These are phyloP conservation scores for Myiotriccus ornatus DNA, from an alignment of 2,797 vertebrate genomes.

Conservation along the genomic window DNA sequence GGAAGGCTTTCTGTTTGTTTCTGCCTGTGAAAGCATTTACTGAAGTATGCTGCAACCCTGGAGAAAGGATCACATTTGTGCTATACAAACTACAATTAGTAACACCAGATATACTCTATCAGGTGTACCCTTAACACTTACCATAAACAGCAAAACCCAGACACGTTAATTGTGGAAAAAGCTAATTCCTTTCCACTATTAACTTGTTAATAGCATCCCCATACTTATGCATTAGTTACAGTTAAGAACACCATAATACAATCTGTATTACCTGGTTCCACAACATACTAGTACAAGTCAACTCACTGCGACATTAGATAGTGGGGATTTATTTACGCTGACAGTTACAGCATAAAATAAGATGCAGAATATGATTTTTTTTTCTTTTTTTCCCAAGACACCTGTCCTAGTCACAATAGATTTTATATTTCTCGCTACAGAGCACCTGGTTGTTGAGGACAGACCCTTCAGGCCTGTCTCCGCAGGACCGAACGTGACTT, in stretches of 20 bases:
- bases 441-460: slow-evolving; percentile 82
- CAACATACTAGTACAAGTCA: slow-evolving; percentile 72
- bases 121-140: slow-evolving; percentile 75
- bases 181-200: slow-evolving; percentile 79
- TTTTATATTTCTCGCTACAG: slow-evolving; percentile 98
- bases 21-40: slow-evolving; percentile 16
- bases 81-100: slow-evolving; percentile 47
- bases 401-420: slow-evolving; percentile 90
- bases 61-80: slow-evolving; percentile 58
- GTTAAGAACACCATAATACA: slow-evolving; percentile 74
- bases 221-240: slow-evolving; percentile 81
- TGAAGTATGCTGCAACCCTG: slow-evolving; percentile 42
- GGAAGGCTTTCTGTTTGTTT: slow-evolving; percentile 24
- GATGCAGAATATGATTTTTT: slow-evolving; percentile 35
- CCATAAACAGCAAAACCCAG: slow-evolving; percentile 74
- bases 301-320: slow-evolving; percentile 76
- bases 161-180: slow-evolving; percentile 71
- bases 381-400: slow-evolving; percentile 14
- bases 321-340: slow-evolving; percentile 81
- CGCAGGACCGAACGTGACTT: slow-evolving; percentile 89
- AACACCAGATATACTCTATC: slow-evolving; percentile 57
- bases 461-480: slow-evolving; percentile 75
- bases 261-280: slow-evolving; percentile 66
- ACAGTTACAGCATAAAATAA: slow-evolving; percentile 56
- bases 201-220: slow-evolving; percentile 77